phyloP scores from a whole-genome alignment of 1,140 invertebrate species.

The Protaetia brevitarsis region DNA sequence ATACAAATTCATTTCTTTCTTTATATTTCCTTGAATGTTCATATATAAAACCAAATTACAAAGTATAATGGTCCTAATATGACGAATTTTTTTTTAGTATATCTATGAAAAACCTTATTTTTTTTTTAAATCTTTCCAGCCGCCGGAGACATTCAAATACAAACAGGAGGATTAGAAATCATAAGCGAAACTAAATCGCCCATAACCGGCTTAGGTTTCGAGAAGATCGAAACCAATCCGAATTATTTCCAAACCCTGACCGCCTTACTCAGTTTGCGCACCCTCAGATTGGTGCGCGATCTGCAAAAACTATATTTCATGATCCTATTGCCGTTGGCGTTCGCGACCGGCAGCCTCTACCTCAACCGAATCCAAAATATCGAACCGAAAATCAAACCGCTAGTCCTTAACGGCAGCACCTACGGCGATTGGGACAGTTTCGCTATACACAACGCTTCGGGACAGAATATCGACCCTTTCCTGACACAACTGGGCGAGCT shows the following conservation, averaged over 20 bases:
- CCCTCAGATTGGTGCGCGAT: conserved; percentile 55
- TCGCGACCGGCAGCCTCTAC: conserved; percentile 63
- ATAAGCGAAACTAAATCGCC: conserved; percentile 44
- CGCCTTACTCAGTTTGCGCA: conserved; percentile 55
- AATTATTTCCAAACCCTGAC: conserved; percentile 53
- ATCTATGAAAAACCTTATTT: not conserved
- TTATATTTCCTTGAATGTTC: no score
- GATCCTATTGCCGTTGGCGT: conserved; percentile 59
- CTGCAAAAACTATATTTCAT: conserved; percentile 60
- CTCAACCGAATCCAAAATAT: conserved; percentile 60
- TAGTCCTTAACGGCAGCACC: conserved; percentile 55
- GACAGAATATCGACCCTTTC: conserved; percentile 41
- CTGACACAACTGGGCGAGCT: not conserved
- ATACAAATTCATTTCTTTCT: no score
- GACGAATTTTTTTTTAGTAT: not conserved
- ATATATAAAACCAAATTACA: no score
- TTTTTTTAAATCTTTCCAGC: conserved; percentile 28
- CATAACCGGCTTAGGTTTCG: conserved; percentile 51
- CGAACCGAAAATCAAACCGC: conserved; percentile 60
- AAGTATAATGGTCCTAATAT: no score
- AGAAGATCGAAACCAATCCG: conserved; percentile 55
- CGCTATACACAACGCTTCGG: conserved; percentile 50
- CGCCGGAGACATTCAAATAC: conserved; percentile 34
- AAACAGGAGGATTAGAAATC: conserved; percentile 39
- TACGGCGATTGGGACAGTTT: conserved; percentile 53